Base-by-base conservation (phyloP, 2,797 vertebrate species). In the Sylvia borin region DNA sequence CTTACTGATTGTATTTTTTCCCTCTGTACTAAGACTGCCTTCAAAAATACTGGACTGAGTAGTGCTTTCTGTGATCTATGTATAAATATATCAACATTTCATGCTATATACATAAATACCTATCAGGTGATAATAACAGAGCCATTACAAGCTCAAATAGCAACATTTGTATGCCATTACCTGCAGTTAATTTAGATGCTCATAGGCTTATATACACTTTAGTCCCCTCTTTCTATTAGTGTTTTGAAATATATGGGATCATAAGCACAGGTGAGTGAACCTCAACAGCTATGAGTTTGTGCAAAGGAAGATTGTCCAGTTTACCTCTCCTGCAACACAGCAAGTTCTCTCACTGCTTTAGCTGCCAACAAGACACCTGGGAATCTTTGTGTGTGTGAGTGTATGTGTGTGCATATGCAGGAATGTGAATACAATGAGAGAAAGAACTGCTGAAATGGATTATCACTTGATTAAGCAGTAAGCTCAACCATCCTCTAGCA, bases 341-440 rank as follows among this genome's bases (percentile, higher is more conserved):
- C 38, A 20, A 70, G 24, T 42, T 79, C 21, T 85, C 29, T 14
- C 16, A 36, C 16, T 70, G 3, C 14, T 65, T 81, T 14, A 45
- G n/a, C 43, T 84, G 67, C 34, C 74, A 78, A 5, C 8, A 8
- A 3, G 31, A 24, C 32, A 60, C 10, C 13, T 4, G 18, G 5
- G 18, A 65, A 53, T 50, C 4, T 1, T 7, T 17, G 24, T 5
- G 9, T 1, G 11, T 8, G 10, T 29, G 26, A 10, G 22, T 54
- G 45, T 47, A 21, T 47, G 47, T 45, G 26, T 10, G 5, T 21
- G 15, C 1, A 8, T 7, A 7, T 20, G 16, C 15, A 24, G 9
- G 12, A 55, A 16, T 29, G 31, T 25, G 20, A 72, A 84, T 31
- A 61, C 5, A 22, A 62, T 9, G 62, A 74, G 10, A 85, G 42